A percentile compares a stretch with the other conserved stretches of the same genome.
These are phyloP conservation scores for Pangasius larnaudii DNA, from an alignment of 2,797 vertebrate genomes.

Conservation along the genomic window DNA sequence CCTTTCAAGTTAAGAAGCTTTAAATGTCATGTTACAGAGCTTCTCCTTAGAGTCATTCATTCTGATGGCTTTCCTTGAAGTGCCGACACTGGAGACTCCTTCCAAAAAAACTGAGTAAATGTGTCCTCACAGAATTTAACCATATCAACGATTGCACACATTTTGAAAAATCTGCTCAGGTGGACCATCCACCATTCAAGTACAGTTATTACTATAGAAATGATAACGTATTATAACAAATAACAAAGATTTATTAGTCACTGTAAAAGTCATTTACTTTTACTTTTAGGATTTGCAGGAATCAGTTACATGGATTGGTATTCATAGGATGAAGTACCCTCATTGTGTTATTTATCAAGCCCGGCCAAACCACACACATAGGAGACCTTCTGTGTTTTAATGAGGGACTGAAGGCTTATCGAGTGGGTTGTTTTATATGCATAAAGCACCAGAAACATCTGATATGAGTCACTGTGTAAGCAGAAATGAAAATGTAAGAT, in stretches of 20 bases:
- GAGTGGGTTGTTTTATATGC: constrained; percentile 67
- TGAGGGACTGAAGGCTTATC: constrained; percentile 64
- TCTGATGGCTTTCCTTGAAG: background rate
- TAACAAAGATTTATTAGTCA: background rate
- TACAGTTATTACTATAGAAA: background rate
- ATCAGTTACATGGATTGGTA: constrained; percentile 58
- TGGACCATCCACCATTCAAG: background rate
- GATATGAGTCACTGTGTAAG: constrained; percentile 31
- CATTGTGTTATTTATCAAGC: constrained; percentile 71
- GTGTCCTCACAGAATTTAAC: background rate
- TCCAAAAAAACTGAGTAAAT: background rate
- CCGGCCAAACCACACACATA: constrained; percentile 59
- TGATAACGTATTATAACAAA: background rate
- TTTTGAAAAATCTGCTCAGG: background rate
- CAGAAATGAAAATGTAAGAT: constrained; percentile 30
- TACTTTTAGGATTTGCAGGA: constrained; percentile 16
- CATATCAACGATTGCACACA: background rate
- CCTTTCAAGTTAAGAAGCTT: background rate
- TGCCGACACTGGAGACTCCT: background rate
- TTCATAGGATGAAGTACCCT: constrained; percentile 60
- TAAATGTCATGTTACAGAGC: background rate
- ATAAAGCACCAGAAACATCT: constrained; percentile 7
- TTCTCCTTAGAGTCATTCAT: background rate
- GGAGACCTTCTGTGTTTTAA: constrained; percentile 66
- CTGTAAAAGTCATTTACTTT: background rate